Evolutionary conservation across 2,113 vertebrate species (phyloP).

Genomic region (Xiphorhynchus elegans): DNA sequence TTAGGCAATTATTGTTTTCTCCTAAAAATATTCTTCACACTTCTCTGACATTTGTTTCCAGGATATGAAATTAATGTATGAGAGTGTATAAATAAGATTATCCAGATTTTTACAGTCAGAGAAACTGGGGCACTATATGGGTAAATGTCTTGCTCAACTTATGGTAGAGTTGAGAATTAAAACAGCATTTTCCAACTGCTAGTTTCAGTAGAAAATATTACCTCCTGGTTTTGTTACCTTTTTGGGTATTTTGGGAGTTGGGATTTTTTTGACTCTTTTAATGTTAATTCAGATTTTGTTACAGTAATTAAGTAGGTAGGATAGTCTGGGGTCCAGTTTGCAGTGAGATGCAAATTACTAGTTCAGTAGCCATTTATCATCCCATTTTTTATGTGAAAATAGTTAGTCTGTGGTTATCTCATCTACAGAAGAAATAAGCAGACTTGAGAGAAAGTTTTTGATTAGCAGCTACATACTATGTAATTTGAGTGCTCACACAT

Average conservation of each 20-base stretch:
- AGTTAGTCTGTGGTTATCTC: background rate
- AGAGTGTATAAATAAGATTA: conserved; percentile 16
- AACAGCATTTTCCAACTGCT: background rate
- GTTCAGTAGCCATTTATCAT: background rate
- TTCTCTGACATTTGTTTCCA: background rate
- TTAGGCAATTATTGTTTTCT: background rate
- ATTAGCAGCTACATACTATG: background rate
- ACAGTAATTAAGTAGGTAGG: background rate
- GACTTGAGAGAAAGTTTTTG: background rate
- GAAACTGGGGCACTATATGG: background rate
- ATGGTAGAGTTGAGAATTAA: background rate
- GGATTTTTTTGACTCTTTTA: background rate
- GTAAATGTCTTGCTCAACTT: background rate
- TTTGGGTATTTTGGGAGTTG: background rate
- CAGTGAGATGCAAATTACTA: background rate
- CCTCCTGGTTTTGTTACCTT: background rate
- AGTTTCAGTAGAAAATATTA: background rate
- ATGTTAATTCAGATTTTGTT: background rate
- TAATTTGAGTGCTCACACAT: background rate
- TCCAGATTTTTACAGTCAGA: background rate
- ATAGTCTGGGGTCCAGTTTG: background rate
- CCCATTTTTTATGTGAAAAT: background rate
- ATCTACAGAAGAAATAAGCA: background rate
- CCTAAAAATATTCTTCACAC: background rate
- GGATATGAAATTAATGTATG: background rate